Base-by-base conservation (phyloP, 2,113 vertebrate genomes). In the Serinus canaria region DNA sequence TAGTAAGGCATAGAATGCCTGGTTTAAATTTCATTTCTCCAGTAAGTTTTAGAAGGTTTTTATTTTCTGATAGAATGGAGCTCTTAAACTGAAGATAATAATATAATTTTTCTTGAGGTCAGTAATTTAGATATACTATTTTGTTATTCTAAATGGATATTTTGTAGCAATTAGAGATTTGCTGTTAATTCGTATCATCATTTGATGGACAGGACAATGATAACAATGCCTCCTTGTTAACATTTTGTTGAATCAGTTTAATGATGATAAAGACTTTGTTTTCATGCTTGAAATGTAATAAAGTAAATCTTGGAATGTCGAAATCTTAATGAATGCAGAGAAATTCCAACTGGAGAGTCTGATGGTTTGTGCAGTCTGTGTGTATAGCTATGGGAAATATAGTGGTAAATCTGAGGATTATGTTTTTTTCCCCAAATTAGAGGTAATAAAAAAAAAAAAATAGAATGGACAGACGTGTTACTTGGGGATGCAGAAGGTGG, bases 261-360 rank as follows among this genome's bases (percentile, higher is more conserved):
- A 89, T 96, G 91, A 70, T 52, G 60, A 49, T 82, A 86, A 47
- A 92, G 82, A 85, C 63, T 91, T 92, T 84, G 52, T 96, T 97
- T 94, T 96, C 55, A 18, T 92, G 74, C 95, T 96, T 89, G 58
- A 87, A 92, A 82, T 83, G 56, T 89, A 30, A 93, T 96, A 94
- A 95, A 95, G 75, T 83, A 85, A 68, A 94, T 44, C 62, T 96
- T 94, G 89, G 92, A 87, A 96, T 96, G 95, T 79, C 31, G 39
- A 95, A 95, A 85, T 72, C 68, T 90, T 95, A 97, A 94, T 20
- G 95, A 97, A 94, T 17, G 5, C 53, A 91, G 91, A 96, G 96
- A 94, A 96, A 95, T 62, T 91, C 70, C 96, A 96, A 94, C 66
- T 94, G 94, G 88, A 91, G 8, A 13, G 39, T 89, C n/a, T 95